Evolutionary conservation across 64 coral and sea anemone species (phyloP).

Genomic region (Pocillopora verrucosa): DNA sequence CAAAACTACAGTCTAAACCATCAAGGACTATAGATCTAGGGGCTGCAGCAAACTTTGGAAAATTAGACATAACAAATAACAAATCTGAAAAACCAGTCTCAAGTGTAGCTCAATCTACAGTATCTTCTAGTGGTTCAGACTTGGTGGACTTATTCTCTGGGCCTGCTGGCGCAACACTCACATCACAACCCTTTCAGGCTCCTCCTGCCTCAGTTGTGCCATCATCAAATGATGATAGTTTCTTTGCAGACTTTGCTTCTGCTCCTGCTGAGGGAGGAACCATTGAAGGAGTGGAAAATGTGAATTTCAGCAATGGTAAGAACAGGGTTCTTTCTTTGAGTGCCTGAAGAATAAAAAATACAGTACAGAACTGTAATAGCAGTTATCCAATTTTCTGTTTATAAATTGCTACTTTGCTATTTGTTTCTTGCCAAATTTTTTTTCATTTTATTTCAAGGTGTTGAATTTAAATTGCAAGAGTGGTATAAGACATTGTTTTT

Average conservation of each 20-base stretch:
- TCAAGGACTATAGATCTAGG: constrained; percentile 62
- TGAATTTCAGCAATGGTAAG: constrained; percentile 34
- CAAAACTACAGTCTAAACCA: constrained; percentile 28
- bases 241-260: constrained; percentile 57
- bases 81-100: neutral
- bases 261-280: constrained; percentile 15
- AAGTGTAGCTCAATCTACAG: constrained; percentile 1
- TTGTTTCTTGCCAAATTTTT: no score
- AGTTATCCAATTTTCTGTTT: no score
- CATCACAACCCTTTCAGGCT: neutral
- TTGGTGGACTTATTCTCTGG: constrained; percentile 58
- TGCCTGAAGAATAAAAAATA: no score
- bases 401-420: no score
- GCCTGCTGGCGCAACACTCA: neutral
- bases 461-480: no score
- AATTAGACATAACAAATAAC: neutral
- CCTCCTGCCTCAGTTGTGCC: neutral
- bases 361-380: no score
- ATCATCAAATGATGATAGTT: constrained; percentile 23
- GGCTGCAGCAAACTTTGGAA: constrained; percentile 59
- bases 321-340: neutral
- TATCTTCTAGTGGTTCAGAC: constrained; percentile 6
- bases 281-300: constrained; percentile 24
- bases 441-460: no score
- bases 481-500: no score